Evolutionary conservation across 2,888 invertebrate species (phyloP), one percentile per base, ranked within the genome.

Genomic region (Stenolophus ochropezus): DNA sequence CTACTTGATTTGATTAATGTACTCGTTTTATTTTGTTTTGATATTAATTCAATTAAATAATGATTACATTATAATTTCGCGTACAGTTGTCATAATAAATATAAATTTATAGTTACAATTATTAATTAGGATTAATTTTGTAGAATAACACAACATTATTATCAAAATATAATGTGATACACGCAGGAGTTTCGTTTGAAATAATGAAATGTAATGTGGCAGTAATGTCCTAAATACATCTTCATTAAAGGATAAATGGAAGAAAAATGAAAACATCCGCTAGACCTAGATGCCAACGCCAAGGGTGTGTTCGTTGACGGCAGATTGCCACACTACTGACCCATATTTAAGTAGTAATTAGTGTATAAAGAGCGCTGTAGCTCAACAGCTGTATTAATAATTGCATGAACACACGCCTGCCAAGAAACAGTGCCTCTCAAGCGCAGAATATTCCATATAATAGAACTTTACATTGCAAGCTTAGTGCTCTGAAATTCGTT

Each of bases 281-380:
- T 58, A 58, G 58, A 58, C 21, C 21, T 58, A 25, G 61, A 25
- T 23, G n/a, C 14, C 14, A 61, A 14, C 25, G 4, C 27, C 0
- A 5, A 25, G 61, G 61, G 61, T 61, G 16, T 61, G 25, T 61
- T 5, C 8, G 8, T 20, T 20, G 51, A 3, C 20, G 20, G 20
- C 56, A 18, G 11, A 0, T 56, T 61, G 14, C n/a, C 27, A 23
- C 61, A 61, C 61, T 61, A 61, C 65, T 78, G 78, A 78, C 78
- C 78, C 69, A 78, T 69, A 78, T 78, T 65, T 23, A 51, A 78
- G 20, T 65, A 65, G 65, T 78, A 78, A 78, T 78, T 78, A 78
- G 75, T 53, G 25, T 75, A 51, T 73, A 77, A 61, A 61, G 61
- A 61, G 61, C 16, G 61, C 27, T 61, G 25, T 25, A 23, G 61